Percentiles rank a stretch among this genome's conserved stretches.
Conservation (phyloP, 2,797 vertebrate species). For the Yasuhikotakia modesta region DNA sequence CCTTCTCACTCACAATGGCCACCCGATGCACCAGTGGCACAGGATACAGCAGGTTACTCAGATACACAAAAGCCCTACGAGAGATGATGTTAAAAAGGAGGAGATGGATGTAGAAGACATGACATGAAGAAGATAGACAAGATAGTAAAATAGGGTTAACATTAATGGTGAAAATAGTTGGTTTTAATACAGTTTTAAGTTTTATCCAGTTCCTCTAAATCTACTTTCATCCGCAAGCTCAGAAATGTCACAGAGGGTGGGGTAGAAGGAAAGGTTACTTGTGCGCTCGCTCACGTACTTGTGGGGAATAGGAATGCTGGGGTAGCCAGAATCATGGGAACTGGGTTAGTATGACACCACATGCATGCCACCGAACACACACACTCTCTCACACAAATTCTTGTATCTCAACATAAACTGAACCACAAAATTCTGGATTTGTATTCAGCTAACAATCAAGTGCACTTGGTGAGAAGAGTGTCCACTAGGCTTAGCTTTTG, state of each 20-base stretch:
- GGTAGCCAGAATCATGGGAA: slow-evolving; percentile 93
- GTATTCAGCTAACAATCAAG: slow-evolving; percentile 6
- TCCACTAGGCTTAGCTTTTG: slow-evolving; percentile 1
- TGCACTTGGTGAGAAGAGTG: background rate
- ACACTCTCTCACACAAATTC: background rate
- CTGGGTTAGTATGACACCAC: slow-evolving; percentile 85
- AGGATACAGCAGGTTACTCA: slow-evolving; percentile 96
- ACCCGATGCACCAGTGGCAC: slow-evolving; percentile 95
- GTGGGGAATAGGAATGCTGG: slow-evolving; percentile 87
- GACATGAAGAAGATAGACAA: background rate
- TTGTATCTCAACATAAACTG: slow-evolving; percentile 8
- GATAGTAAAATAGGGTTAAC: background rate
- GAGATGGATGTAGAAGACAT: background rate
- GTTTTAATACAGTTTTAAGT: no score
- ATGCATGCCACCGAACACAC: slow-evolving; percentile 60
- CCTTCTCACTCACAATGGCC: slow-evolving; percentile 96
- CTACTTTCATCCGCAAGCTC: no score
- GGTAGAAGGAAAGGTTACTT: no score
- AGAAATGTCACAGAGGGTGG: no score
- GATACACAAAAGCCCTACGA: slow-evolving; percentile 93
- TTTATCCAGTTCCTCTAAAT: no score
- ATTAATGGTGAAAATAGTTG: background rate
- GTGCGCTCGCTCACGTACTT: no score
- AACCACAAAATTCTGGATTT: background rate
- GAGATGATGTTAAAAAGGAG: slow-evolving; percentile 9